Evolutionary conservation across 2,888 invertebrate species (phyloP), one percentile per base, ranked within the genome.

Genomic region (Thymelicus sylvestris): DNA sequence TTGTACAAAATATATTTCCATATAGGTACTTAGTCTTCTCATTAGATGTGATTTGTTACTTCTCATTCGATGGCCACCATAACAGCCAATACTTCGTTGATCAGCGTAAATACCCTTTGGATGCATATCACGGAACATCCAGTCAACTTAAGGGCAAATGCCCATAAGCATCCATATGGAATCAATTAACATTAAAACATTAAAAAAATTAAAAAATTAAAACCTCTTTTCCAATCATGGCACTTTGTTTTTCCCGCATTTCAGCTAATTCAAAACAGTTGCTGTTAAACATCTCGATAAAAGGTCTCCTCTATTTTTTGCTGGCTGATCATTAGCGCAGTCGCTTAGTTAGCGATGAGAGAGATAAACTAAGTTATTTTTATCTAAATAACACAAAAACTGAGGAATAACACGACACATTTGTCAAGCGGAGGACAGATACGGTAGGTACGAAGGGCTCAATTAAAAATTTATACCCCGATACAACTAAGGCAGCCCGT

Each of bases 401-500:
- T 69, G 59, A 41, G 47, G 66, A 74, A 76, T 72, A 77, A 76
- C 76, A 76, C 75, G 75, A 71, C 73, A 74, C 75, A 78, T 80
- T 80, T 78, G 80, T 78, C 80, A 79, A 74, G 12, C 52, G 50
- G 63, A 70, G 15, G 52, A 48, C 68, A 76, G 78, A 79, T 79
- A 78, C 75, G 50, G 59, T 12, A 74, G 62, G 68, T 72, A 67
- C 68, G 73, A 76, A 74, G 74, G 78, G 75, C 74, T 77, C 76
- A 77, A 80, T 80, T 78, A 77, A 77, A 80, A 78, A 78, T 77
- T 75, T 79, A 76, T 74, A 74, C 75, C 75, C 75, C 71, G 76
- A 76, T 78, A 77, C 72, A 74, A 76, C 74, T 71, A 41, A 64
- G 74, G 75, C 73, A 74, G 75, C 73, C 73, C 75, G 75, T 79